Conservation (phyloP, 2,797 vertebrate genomes). For the Lithobates sylvaticus region DNA sequence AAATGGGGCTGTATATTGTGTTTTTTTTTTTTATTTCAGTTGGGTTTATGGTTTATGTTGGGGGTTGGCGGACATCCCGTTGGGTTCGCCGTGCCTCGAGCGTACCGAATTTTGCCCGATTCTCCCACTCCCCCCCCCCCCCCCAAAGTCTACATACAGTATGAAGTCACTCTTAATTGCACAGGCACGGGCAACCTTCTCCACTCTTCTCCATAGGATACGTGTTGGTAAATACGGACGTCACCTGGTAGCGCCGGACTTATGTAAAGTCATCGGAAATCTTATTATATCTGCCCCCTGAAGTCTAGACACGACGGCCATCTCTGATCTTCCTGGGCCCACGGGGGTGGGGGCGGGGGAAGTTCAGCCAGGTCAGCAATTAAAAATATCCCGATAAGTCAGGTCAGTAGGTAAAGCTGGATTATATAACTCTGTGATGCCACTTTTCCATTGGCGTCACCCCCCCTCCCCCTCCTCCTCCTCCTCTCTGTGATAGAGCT, state of each 20-base stretch:
- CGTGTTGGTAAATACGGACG: not conserved
- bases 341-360: not conserved
- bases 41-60: too few relatives aligned
- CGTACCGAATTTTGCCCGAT: too few relatives aligned
- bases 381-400: not conserved
- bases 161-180: too few relatives aligned
- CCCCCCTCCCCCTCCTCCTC: too few relatives aligned
- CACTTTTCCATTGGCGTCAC: not conserved
- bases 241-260: not conserved
- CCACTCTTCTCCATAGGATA: not conserved
- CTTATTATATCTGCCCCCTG: constrained; percentile 6
- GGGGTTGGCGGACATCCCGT: too few relatives aligned
- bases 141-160: too few relatives aligned
- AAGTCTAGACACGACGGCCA: constrained; percentile 38
- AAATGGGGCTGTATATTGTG: too few relatives aligned
- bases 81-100: too few relatives aligned
- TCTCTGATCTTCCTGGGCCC: not conserved
- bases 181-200: too few relatives aligned
- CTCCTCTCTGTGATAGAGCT: too few relatives aligned
- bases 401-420: constrained; percentile 45
- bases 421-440: constrained; percentile 31
- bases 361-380: not conserved
- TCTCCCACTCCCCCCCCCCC: too few relatives aligned
- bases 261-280: constrained; percentile 23
- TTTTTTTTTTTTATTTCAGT: too few relatives aligned